Percentiles rank a stretch among this genome's conserved stretches.
Conservation (phyloP, 1,140 invertebrate genomes). For the Himalopsyche phryganea region DNA sequence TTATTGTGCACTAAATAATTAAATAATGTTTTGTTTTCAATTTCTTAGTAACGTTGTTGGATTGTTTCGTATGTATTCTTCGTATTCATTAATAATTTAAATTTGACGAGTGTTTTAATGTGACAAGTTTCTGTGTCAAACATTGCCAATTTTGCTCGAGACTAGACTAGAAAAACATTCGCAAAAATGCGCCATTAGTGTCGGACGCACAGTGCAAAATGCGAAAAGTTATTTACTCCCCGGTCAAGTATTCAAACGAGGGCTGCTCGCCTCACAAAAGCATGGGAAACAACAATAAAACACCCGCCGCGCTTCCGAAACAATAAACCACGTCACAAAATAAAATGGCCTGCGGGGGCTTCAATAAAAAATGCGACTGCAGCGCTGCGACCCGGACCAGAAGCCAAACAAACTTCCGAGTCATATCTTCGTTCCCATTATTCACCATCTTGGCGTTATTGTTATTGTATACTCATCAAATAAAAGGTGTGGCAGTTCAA, state of each 20-base stretch:
- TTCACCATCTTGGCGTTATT: slow-evolving; percentile 17
- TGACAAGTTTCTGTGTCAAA: too few species aligned
- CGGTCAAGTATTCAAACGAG: slow-evolving; percentile 4
- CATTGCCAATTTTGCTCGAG: too few species aligned
- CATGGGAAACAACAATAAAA: slow-evolving; percentile 19
- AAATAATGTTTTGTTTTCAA: too few species aligned
- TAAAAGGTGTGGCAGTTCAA: slow-evolving; percentile 1
- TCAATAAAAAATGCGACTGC: slow-evolving; percentile 25
- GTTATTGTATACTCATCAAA: slow-evolving; percentile 24
- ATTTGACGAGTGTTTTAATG: too few species aligned
- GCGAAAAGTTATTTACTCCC: slow-evolving; percentile 4
- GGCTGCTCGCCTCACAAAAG: not conserved
- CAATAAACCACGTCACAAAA: too few species aligned
- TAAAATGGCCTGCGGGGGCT: slow-evolving; percentile 1
- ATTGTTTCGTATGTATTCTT: too few species aligned
- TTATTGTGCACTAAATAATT: too few species aligned
- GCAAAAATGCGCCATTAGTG: slow-evolving; percentile 12
- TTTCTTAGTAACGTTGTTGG: too few species aligned
- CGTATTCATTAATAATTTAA: too few species aligned
- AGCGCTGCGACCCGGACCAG: slow-evolving; percentile 20
- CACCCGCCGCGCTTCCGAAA: slow-evolving; percentile 3
- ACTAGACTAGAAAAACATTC: too few species aligned
- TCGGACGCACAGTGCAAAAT: slow-evolving; percentile 4
- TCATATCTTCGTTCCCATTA: slow-evolving; percentile 5
- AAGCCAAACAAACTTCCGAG: slow-evolving; percentile 7